Conservation (phyloP, 2,113 vertebrate species). For the Sigmodon hispidus region DNA sequence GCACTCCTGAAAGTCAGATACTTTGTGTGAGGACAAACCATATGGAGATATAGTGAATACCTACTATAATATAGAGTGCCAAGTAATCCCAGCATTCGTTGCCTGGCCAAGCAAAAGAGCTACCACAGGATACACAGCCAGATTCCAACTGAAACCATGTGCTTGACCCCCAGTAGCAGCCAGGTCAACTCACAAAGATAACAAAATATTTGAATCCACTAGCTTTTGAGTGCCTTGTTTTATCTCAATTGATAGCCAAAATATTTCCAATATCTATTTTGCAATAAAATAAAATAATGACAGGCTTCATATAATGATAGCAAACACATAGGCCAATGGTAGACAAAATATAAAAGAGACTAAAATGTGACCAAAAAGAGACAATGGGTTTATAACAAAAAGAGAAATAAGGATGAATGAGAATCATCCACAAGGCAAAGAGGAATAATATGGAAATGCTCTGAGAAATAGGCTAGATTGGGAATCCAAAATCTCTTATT, state of each 20-base stretch:
- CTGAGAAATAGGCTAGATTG: neutral
- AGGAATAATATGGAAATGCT: neutral
- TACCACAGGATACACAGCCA: neutral
- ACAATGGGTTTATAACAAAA: neutral
- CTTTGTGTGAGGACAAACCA: neutral
- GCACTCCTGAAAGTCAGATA: neutral
- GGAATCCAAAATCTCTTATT: conserved; percentile 13
- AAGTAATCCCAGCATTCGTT: neutral
- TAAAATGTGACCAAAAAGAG: neutral
- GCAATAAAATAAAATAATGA: neutral
- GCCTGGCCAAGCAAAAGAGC: neutral
- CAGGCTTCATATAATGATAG: no score
- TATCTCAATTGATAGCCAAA: conserved; percentile 3
- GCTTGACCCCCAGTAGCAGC: neutral
- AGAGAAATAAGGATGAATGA: neutral
- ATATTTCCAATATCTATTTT: neutral
- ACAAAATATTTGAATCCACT: conserved; percentile 20
- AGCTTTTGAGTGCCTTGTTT: conserved; percentile 12
- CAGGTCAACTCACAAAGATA: conserved; percentile 12
- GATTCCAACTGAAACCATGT: neutral
- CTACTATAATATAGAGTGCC: neutral
- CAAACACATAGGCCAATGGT: neutral
- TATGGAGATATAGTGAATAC: neutral
- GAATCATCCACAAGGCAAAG: neutral
- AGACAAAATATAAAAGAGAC: neutral